Base-by-base conservation (phyloP, 2,113 vertebrate genomes). In the Hypanus sabinus region DNA sequence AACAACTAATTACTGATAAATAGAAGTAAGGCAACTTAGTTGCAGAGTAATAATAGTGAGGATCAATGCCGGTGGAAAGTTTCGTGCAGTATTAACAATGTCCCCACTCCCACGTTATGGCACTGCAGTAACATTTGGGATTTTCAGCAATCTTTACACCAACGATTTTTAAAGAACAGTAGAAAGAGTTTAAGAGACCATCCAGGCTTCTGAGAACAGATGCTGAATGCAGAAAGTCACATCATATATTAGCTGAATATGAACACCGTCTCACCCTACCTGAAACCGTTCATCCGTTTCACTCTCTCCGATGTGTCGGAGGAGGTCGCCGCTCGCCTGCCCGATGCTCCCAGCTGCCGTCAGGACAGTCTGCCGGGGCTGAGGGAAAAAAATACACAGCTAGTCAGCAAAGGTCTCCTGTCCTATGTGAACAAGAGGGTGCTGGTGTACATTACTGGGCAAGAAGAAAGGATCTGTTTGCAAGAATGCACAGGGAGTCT, bases 271-370 rank as follows among this genome's bases (percentile, higher is more conserved):
- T 24, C 68, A 10, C 88, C 30, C 95, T 96, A 99, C 99, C 97
- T 99, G 99, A 96, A 99, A 99, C 94, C 99, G 97, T 95, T 99
- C 98, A 94, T 99, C 99, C 0, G 98, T 98, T 96, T 99, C 99
- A 70, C 97, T 98, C 96, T 99, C 99, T 94, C 99, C 99, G n/a
- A 99, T 99, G 95, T 99, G 98, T 79, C 98, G 97, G 94, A 99
- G 97, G 6, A 99, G 97, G 95, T 99, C 99, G 88, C 99, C 99
- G 0, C 99, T 99, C 94, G 99, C 98, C 95, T 99, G 99, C 8
- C 99, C 99, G 46, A 99, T 99, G 95, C 98, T 99, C 94, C 99
- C 99, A 92, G 99, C 99, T 80, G 99, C 99, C 0, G 98, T 99
- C 96, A 99, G 95, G 94, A 99, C 98, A 0, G 98, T 99, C 97